Evolutionary conservation across 2,113 vertebrate genomes (phyloP).

Genomic region (Sebastes schlegelii): DNA sequence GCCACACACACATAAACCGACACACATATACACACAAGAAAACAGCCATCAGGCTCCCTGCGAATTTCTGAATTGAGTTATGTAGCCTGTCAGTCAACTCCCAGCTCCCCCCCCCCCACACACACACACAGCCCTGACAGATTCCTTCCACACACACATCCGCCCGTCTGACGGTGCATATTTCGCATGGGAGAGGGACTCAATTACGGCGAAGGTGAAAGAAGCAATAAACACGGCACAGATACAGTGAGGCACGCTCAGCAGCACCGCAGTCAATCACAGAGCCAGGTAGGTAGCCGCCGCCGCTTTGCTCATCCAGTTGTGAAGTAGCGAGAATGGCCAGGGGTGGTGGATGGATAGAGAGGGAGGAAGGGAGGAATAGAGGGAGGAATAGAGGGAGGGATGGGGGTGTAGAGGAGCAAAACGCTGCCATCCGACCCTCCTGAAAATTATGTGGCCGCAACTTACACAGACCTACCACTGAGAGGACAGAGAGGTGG

Average conservation of each 20-base stretch:
- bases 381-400: background rate
- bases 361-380: background rate
- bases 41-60: slow-evolving; percentile 47
- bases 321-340: slow-evolving; percentile 66
- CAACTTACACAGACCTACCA: slow-evolving; percentile 48
- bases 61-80: slow-evolving; percentile 78
- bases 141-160: slow-evolving; percentile 27
- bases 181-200: slow-evolving; percentile 75
- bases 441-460: slow-evolving; percentile 55
- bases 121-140: slow-evolving; percentile 25
- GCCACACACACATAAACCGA: slow-evolving; percentile 10
- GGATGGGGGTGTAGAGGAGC: background rate
- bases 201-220: slow-evolving; percentile 81
- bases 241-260: slow-evolving; percentile 70
- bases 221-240: slow-evolving; percentile 74
- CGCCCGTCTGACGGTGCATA: slow-evolving; percentile 69
- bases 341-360: slow-evolving; percentile 47
- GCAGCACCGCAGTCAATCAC: slow-evolving; percentile 75
- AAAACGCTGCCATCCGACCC: slow-evolving; percentile 45
- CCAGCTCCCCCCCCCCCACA: slow-evolving; percentile 33
- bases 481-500: slow-evolving; percentile 51
- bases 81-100: slow-evolving; percentile 73
- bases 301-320: slow-evolving; percentile 64
- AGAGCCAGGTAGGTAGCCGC: slow-evolving; percentile 67
- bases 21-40: slow-evolving; percentile 21